phyloP scores from a whole-genome alignment of 1,140 invertebrate species.

The Sipha flava region DNA sequence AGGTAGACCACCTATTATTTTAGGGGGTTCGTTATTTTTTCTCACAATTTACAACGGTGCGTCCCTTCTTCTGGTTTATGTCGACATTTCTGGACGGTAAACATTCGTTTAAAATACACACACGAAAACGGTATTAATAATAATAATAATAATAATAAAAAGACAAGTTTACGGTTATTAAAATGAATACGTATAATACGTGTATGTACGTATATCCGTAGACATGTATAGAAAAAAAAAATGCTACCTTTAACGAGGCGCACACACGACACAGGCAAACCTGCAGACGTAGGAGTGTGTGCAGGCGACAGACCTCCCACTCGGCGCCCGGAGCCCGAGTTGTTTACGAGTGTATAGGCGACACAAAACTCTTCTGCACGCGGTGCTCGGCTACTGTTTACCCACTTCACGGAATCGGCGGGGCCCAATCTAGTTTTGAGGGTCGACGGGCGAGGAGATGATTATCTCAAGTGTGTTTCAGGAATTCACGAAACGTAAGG shows the following conservation, averaged over 20 bases:
- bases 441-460: neutral
- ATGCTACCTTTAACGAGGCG: conserved; percentile 14
- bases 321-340: conserved; percentile 13
- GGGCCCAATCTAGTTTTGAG: conserved; percentile 4
- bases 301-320: conserved; percentile 16
- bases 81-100: neutral
- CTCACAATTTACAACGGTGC: too few relatives aligned
- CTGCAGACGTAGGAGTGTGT: neutral
- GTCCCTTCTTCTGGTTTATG: neutral
- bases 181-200: too few relatives aligned
- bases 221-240: too few relatives aligned
- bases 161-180: neutral
- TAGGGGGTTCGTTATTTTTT: too few relatives aligned
- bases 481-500: neutral
- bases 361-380: conserved; percentile 3
- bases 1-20: too few relatives aligned
- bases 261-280: neutral
- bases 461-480: conserved; percentile 21
- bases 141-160: neutral
- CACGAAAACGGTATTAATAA: neutral
- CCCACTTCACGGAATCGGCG: conserved; percentile 8
- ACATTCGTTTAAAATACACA: neutral
- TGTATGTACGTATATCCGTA: too few relatives aligned
- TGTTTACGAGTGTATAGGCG: conserved; percentile 23
- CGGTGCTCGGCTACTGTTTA: conserved; percentile 22